Evolutionary conservation across 2,797 vertebrate species (phyloP).

Genomic region (Myotis daubentonii): DNA sequence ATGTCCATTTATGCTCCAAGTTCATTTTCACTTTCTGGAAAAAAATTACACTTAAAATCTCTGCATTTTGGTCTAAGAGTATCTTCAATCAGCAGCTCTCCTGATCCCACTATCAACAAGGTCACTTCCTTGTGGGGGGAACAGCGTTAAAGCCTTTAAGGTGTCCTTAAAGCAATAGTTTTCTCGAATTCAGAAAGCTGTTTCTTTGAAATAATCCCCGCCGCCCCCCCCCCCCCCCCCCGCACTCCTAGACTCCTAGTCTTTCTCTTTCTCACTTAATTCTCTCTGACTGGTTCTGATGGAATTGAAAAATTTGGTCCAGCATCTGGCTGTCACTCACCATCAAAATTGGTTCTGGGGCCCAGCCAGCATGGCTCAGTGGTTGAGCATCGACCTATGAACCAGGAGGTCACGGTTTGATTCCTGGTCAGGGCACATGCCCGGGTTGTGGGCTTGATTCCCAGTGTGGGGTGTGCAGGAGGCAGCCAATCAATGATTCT

Average conservation of each 20-base stretch:
- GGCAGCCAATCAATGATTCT: too few species aligned
- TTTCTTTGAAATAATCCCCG: neutral
- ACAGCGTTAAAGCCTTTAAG: neutral
- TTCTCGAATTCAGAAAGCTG: neutral
- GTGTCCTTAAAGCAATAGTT: neutral
- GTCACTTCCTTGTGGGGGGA: neutral
- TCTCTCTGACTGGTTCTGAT: neutral
- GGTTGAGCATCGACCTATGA: too few species aligned
- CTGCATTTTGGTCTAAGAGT: neutral
- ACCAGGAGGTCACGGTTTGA: too few species aligned
- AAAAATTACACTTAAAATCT: neutral
- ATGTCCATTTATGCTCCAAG: neutral
- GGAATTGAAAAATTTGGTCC: neutral
- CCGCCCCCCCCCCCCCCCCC: too few species aligned
- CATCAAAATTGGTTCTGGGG: neutral
- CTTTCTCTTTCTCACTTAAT: neutral
- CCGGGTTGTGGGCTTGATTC: too few species aligned
- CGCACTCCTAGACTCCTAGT: too few species aligned
- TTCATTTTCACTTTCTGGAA: neutral
- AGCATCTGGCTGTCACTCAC: neutral
- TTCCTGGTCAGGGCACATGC: too few species aligned
- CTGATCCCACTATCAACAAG: neutral
- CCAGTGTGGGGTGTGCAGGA: too few species aligned
- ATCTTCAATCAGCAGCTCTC: neutral
- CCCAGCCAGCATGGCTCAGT: too few species aligned